Base-by-base conservation (phyloP, 2,113 vertebrate genomes). In the Copsychus sechellarum region DNA sequence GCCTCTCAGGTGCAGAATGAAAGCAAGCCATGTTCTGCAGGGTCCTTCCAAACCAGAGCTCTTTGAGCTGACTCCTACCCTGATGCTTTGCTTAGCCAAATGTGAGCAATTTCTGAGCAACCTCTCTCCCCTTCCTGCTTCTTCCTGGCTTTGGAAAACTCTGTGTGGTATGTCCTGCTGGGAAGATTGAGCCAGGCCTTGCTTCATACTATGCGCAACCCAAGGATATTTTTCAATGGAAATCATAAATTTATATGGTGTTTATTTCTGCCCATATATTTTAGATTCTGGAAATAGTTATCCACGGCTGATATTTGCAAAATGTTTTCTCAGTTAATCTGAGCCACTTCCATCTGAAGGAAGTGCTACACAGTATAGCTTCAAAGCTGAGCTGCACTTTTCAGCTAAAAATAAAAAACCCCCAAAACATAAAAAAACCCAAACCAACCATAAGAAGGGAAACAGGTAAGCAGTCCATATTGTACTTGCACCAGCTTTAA, bases 41-140 rank as follows among this genome's bases (percentile, higher is more conserved):
- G 24, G 15, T 50, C 14, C 43, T 67, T 71, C 48, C 16, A 43
- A 69, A 38, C 7, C 18, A 56, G 33, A 14, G 31, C 19, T 19
- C 3, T 1, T 7, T 7, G 14, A 51, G 9, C 17, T 0, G 0
- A 9, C 6, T 50, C 31, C 25, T 17, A 50, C 12, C 14, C 36
- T 45, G 40, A 28, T 28, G 18, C 13, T 64, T 42, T 5, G 0
- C 18, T 71, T 76, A 6, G 11, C 3, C 22, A 83, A 2, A 23
- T 36, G 11, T 10, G 72, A 78, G 28, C 14, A 51, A 9, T 1
- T 7, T 31, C 38, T 64, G 23, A 65, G 11, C 17, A 51, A 5
- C 12, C 2, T 53, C 18, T 54, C 5, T 66, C 7, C 14, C 6
- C 6, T 69, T n/a, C 24, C 8, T 72, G 33, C 33, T 77, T 9